Percentiles rank a stretch among this genome's conserved stretches.
Conservation (phyloP, 2,113 vertebrate species). For the Syngnathus typhle region DNA sequence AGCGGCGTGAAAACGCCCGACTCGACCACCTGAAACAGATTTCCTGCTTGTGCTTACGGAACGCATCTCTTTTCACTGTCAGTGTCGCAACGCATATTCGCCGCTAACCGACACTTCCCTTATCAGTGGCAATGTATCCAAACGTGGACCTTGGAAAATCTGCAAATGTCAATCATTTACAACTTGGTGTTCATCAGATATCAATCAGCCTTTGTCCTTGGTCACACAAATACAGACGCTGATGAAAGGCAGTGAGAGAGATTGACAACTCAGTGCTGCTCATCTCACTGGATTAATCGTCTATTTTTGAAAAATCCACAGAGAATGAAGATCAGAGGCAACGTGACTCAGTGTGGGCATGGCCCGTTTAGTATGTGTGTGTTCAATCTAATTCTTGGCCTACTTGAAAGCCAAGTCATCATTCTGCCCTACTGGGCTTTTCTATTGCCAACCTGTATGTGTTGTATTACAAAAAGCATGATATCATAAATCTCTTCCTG, state of each 20-base stretch:
- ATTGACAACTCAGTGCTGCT: slow-evolving; percentile 51
- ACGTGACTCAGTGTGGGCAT: slow-evolving; percentile 41
- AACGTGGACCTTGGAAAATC: slow-evolving; percentile 17
- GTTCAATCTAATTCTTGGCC: slow-evolving; percentile 59
- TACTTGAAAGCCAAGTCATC: slow-evolving; percentile 65
- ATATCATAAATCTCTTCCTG: slow-evolving; percentile 49
- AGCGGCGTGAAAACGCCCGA: slow-evolving; percentile 18
- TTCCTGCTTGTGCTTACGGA: slow-evolving; percentile 31
- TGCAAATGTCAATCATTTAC: slow-evolving; percentile 24
- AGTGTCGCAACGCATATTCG: slow-evolving; percentile 17
- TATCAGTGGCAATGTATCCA: slow-evolving; percentile 17
- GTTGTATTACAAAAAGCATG: slow-evolving; percentile 39
- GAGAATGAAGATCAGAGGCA: slow-evolving; percentile 53
- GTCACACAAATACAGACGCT: slow-evolving; percentile 34
- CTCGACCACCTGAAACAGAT: slow-evolving; percentile 21
- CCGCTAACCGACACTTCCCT: slow-evolving; percentile 4
- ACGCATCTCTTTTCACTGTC: slow-evolving; percentile 7
- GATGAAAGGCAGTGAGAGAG: slow-evolving; percentile 28
- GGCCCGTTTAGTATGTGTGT: slow-evolving; percentile 6
- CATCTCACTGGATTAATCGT: slow-evolving; percentile 62
- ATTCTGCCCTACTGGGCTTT: slow-evolving; percentile 39
- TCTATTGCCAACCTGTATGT: slow-evolving; percentile 30
- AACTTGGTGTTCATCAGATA: slow-evolving; percentile 18
- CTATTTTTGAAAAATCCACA: slow-evolving; percentile 59
- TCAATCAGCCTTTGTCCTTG: slow-evolving; percentile 23